phyloP scores from a whole-genome alignment of 2,888 invertebrate genomes.

The Steinernema carpocapsae region DNA sequence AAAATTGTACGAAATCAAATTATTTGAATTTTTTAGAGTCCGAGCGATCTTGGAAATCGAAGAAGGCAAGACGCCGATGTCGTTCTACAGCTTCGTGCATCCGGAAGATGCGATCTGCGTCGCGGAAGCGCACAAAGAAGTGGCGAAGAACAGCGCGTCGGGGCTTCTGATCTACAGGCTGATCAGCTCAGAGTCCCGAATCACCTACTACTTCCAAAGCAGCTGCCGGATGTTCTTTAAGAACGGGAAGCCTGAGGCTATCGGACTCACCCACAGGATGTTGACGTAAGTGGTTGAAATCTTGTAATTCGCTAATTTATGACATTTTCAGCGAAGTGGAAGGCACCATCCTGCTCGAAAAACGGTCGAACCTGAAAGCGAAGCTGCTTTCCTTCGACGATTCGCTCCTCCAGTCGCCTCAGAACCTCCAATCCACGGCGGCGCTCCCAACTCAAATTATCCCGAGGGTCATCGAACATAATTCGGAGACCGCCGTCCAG shows the following conservation, averaged over 20 bases:
- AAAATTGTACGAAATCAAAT: slow-evolving; percentile 12
- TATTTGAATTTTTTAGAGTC: slow-evolving; percentile 48
- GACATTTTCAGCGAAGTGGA: slow-evolving; percentile 87
- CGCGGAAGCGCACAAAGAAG: slow-evolving; percentile 98
- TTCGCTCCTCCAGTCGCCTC: slow-evolving; percentile 66
- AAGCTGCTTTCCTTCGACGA: slow-evolving; percentile 68
- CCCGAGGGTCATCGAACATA: neutral
- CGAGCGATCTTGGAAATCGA: slow-evolving; percentile 61
- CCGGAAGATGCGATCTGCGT: slow-evolving; percentile 96
- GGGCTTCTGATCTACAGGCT: slow-evolving; percentile 98
- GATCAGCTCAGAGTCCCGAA: slow-evolving; percentile 84
- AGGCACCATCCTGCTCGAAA: slow-evolving; percentile 92
- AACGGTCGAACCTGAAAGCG: slow-evolving; percentile 77
- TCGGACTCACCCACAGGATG: slow-evolving; percentile 96
- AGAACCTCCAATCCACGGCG: slow-evolving; percentile 11
- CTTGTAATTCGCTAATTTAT: neutral
- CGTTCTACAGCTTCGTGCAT: slow-evolving; percentile 88
- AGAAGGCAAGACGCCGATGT: slow-evolving; percentile 48
- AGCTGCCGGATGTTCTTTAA: slow-evolving; percentile 95
- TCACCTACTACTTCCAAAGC: slow-evolving; percentile 98
- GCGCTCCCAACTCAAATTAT: neutral
- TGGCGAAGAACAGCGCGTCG: slow-evolving; percentile 96
- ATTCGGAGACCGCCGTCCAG: neutral
- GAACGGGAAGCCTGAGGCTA: slow-evolving; percentile 98
- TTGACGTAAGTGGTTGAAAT: slow-evolving; percentile 79